A percentile compares a stretch with the other conserved stretches of the same genome.
These are phyloP conservation scores for Propithecus coquereli DNA, from an alignment of 2,113 vertebrate genomes.

Conservation along the genomic window DNA sequence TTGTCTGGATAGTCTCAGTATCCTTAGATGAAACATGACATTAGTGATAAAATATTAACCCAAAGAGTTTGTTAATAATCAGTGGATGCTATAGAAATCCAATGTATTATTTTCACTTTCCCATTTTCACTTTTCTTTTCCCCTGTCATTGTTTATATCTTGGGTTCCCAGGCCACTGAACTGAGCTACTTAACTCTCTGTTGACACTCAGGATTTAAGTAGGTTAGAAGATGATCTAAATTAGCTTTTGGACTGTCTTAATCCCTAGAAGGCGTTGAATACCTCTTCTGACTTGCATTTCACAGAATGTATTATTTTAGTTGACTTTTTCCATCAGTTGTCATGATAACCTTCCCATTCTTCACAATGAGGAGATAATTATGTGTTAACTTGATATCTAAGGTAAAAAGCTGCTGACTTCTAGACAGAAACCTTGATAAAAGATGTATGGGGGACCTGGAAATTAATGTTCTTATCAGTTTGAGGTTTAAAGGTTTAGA, in stretches of 20 bases:
- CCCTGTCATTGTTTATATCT: background rate
- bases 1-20: background rate
- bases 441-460: background rate
- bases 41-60: background rate
- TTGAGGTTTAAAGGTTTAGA: background rate
- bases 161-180: background rate
- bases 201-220: background rate
- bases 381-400: background rate
- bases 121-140: background rate
- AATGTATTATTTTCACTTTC: background rate
- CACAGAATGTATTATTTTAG: background rate
- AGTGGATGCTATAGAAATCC: background rate
- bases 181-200: background rate
- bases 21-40: background rate
- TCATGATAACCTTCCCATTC: constrained; percentile 10
- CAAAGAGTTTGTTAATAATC: background rate
- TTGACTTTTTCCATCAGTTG: background rate
- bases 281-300: background rate
- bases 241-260: background rate
- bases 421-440: background rate
- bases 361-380: constrained; percentile 25
- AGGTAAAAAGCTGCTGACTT: constrained; percentile 4
- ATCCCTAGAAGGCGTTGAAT: background rate
- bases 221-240: background rate
- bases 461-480: background rate